Conservation (phyloP, 2,797 vertebrate genomes). For the Sylvia borin region DNA sequence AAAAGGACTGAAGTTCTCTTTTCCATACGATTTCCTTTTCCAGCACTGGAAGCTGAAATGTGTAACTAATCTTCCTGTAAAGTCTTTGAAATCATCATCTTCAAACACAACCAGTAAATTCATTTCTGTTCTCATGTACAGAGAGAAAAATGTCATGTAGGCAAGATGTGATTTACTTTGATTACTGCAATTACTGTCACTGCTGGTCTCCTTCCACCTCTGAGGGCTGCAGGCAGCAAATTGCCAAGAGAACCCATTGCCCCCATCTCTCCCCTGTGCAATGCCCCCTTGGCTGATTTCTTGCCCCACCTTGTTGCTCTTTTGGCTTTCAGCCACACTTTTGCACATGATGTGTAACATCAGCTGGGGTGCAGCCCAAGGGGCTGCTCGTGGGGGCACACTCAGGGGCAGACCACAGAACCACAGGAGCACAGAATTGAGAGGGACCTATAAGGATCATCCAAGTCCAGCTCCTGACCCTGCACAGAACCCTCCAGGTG, state of each 20-base stretch:
- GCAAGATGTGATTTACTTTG: not conserved
- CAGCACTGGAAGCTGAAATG: not conserved
- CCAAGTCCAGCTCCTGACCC: not conserved
- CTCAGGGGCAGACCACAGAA: not conserved
- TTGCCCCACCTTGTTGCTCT: not conserved
- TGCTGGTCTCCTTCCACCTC: not conserved
- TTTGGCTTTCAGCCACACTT: not conserved
- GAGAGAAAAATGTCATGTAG: not conserved
- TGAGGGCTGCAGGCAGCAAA: not conserved
- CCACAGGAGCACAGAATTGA: accelerated
- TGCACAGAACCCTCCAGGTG: not conserved
- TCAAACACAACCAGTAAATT: not conserved
- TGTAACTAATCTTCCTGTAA: constrained; percentile 10
- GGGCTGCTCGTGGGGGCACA: not conserved
- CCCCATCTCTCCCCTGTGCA: not conserved
- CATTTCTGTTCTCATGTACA: not conserved
- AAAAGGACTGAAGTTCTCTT: not conserved
- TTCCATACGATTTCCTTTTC: not conserved
- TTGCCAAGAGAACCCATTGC: not conserved
- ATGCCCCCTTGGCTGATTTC: not conserved
- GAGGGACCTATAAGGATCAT: not conserved
- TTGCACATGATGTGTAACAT: not conserved
- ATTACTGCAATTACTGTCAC: not conserved
- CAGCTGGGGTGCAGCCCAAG: not conserved
- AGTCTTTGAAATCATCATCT: not conserved